phyloP scores from a whole-genome alignment of 2,113 vertebrate genomes.

The Elachura formosa region DNA sequence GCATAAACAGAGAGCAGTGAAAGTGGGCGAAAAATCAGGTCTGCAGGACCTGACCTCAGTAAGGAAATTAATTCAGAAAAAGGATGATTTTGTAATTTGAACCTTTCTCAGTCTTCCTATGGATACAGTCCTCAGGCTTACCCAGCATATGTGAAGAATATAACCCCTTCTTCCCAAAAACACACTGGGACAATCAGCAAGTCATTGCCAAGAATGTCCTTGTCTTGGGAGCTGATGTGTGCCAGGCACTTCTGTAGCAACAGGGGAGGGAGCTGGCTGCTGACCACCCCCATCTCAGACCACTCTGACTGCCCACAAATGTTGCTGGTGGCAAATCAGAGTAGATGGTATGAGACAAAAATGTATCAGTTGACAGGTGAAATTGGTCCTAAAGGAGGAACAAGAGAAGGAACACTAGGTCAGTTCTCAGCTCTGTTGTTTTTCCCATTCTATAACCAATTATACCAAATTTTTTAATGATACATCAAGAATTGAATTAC shows the following conservation, averaged over 20 bases:
- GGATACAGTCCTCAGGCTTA: not conserved
- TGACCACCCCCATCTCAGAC: not conserved
- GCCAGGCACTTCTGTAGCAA: not conserved
- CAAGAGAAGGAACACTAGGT: not conserved
- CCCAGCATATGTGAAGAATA: not conserved
- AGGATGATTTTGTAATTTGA: not conserved
- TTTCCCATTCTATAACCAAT: not conserved
- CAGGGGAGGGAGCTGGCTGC: not conserved
- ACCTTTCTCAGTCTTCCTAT: not conserved
- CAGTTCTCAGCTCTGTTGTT: not conserved
- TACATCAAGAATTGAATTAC: not conserved
- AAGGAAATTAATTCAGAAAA: not conserved
- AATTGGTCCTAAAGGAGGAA: not conserved
- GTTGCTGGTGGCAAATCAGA: not conserved
- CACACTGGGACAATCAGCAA: not conserved
- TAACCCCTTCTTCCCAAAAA: not conserved
- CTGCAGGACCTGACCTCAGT: not conserved
- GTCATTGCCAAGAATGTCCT: fast-evolving
- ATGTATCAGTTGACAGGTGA: not conserved
- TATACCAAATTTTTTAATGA: not conserved
- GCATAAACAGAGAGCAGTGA: not conserved
- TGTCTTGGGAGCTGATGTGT: not conserved
- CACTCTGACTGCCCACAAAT: not conserved
- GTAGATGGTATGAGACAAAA: not conserved
- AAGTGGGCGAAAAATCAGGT: not conserved